Conservation (phyloP, 2,113 vertebrate species). For the Embiotoca jacksoni region DNA sequence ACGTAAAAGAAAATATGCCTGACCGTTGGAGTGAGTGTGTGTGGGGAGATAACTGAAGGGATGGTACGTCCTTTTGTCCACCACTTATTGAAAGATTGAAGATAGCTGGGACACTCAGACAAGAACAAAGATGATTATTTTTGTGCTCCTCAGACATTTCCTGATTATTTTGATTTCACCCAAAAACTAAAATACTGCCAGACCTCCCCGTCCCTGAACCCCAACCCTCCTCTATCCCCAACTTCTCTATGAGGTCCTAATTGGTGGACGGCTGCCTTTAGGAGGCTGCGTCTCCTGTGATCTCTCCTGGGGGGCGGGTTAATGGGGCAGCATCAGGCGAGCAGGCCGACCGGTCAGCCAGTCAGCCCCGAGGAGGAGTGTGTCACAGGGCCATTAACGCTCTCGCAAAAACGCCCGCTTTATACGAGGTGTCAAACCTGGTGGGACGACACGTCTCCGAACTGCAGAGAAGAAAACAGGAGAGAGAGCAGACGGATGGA, state of each 20-base stretch:
- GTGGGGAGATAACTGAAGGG: slow-evolving; percentile 25
- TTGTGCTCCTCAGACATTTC: background rate
- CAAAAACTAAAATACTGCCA: too few relatives aligned
- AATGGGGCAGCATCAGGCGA: slow-evolving; percentile 53
- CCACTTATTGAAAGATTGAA: slow-evolving; percentile 32
- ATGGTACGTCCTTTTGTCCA: background rate
- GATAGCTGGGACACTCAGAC: background rate
- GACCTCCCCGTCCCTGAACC: too few relatives aligned
- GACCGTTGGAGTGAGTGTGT: slow-evolving; percentile 38
- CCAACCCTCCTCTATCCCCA: background rate
- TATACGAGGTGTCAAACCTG: slow-evolving; percentile 62
- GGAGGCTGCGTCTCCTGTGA: slow-evolving; percentile 68
- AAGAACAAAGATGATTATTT: slow-evolving; percentile 26
- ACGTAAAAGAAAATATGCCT: slow-evolving; percentile 9
- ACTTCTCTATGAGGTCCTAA: slow-evolving; percentile 65
- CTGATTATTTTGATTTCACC: background rate
- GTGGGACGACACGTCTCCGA: slow-evolving; percentile 21
- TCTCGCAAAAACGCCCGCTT: slow-evolving; percentile 26
- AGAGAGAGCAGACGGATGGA: background rate
- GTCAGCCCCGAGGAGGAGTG: slow-evolving; percentile 30
- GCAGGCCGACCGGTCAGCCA: slow-evolving; percentile 25
- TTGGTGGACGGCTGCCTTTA: slow-evolving; percentile 49
- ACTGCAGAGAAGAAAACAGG: slow-evolving; percentile 13
- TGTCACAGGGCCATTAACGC: slow-evolving; percentile 58
- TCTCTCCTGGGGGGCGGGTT: slow-evolving; percentile 75